These are phyloP conservation scores for Machimus rusticus DNA, from an alignment of 2,888 invertebrate species.

Conservation along the genomic window DNA sequence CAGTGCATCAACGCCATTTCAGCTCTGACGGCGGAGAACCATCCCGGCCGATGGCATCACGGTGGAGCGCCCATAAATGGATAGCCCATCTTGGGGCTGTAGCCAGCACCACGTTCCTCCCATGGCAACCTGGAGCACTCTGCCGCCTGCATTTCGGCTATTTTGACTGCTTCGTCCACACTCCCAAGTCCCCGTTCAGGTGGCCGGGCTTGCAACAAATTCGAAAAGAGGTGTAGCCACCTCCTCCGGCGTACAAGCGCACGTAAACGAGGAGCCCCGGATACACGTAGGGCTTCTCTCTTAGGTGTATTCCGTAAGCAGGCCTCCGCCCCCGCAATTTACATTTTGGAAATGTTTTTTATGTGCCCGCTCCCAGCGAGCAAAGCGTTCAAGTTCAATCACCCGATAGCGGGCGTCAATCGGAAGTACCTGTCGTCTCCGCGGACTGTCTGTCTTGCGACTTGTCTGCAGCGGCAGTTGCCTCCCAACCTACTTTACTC, in stretches of 20 bases:
- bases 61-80: not conserved
- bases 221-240: not conserved
- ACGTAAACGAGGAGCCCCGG: not conserved
- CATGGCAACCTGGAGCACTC: not conserved
- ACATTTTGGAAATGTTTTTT: conserved; percentile 14
- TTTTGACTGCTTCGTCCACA: not conserved
- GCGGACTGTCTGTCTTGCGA: not conserved
- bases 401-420: conserved; percentile 20
- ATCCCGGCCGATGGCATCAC: not conserved
- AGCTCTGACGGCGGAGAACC: not conserved
- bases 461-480: not conserved
- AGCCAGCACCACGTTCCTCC: not conserved
- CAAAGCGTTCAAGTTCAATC: conserved; percentile 34
- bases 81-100: not conserved
- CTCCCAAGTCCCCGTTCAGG: not conserved
- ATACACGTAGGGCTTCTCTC: not conserved
- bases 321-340: not conserved
- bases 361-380: not conserved
- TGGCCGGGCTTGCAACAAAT: not conserved
- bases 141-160: not conserved
- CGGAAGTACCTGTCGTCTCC: conserved; percentile 25
- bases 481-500: not conserved
- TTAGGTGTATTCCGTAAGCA: not conserved
- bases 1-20: not conserved
- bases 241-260: not conserved